Base-by-base conservation (phyloP, 2,797 vertebrate species). In the Thamnophis elegans region DNA sequence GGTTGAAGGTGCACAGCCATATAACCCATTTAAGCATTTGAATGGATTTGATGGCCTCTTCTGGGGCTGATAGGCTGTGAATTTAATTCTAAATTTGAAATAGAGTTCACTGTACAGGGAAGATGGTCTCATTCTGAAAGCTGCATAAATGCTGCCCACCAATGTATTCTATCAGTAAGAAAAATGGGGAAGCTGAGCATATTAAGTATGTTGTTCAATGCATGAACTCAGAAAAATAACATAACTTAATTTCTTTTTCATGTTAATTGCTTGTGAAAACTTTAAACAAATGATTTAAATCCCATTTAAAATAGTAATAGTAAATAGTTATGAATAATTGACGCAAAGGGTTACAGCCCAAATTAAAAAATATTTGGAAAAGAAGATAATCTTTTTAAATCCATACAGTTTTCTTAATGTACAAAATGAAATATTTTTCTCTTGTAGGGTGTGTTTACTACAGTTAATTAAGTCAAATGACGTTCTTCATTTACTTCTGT, bases 331-430 rank as follows among this genome's bases (percentile, higher is more conserved):
- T 68, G 36, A 68, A 20, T 53, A 87, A 25, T 62, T 2, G 16
- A 32, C 56, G 65, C 28, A 51, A 16, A 89, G 65, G 65, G 59
- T 59, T 92, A 18, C 14, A 85, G 28, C 22, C n/a, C 53, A 89
- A 85, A 89, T 22, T 51, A 58, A n/a, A 73, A 28, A 4, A 89
- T 0, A 6, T 36, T 25, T 85, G 22, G 14, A 59, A 82, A 92
- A 82, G 26, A 78, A 51, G 47, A 18, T 92, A 32, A 87, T 91
- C 59, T 26, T 91, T 73, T 85, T 85, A 53, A 60, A n/a, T 59
- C 55, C 22, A 28, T 60, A 12, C 20, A 10, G 14, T 73, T 51
- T 73, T 36, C 36, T 56, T 91, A 36, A 62, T 20, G 28, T 2
- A 32, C 32, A 60, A 92, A 25, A 28, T 68, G 59, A 91, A 68